Evolutionary conservation across 1,140 invertebrate genomes (phyloP).

Genomic region (Adoxophyes honmai): DNA sequence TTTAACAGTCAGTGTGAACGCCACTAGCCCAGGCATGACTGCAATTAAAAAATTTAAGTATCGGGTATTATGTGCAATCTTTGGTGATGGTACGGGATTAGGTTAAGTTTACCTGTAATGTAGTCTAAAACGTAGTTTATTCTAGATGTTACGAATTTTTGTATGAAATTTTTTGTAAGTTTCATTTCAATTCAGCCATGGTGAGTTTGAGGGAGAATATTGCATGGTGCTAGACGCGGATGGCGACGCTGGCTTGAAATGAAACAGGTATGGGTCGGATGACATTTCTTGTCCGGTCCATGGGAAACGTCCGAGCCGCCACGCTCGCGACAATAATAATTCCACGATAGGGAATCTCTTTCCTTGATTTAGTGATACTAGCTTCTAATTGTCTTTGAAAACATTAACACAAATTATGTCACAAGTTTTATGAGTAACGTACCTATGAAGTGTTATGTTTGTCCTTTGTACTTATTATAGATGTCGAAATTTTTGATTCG

Average conservation of each 20-base stretch:
- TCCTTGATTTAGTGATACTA: slow-evolving; percentile 76
- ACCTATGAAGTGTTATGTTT: slow-evolving; percentile 69
- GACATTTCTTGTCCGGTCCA: slow-evolving; percentile 69
- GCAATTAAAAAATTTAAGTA: slow-evolving; percentile 79
- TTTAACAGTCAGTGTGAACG: slow-evolving; percentile 59
- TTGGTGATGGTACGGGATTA: slow-evolving; percentile 77
- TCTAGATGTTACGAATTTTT: slow-evolving; percentile 40
- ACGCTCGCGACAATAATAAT: slow-evolving; percentile 40
- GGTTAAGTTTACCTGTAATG: slow-evolving; percentile 57
- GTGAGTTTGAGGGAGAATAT: slow-evolving; percentile 22
- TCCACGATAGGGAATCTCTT: slow-evolving; percentile 64
- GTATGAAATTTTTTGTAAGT: slow-evolving; percentile 39
- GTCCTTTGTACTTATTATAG: slow-evolving; percentile 65
- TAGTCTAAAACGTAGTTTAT: slow-evolving; percentile 42
- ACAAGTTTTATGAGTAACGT: slow-evolving; percentile 65
- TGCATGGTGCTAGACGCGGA: slow-evolving; percentile 52
- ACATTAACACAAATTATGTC: slow-evolving; percentile 68
- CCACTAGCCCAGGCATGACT: slow-evolving; percentile 67
- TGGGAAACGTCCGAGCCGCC: slow-evolving; percentile 36
- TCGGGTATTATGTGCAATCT: slow-evolving; percentile 80
- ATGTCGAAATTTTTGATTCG: slow-evolving; percentile 51
- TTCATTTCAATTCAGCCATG: slow-evolving; percentile 67
- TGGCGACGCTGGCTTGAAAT: slow-evolving; percentile 60
- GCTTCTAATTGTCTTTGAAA: slow-evolving; percentile 69
- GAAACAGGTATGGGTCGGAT: slow-evolving; percentile 65